Evolutionary conservation across 2,113 vertebrate genomes (phyloP).

Genomic region (Pelvicachromis taeniatus): DNA sequence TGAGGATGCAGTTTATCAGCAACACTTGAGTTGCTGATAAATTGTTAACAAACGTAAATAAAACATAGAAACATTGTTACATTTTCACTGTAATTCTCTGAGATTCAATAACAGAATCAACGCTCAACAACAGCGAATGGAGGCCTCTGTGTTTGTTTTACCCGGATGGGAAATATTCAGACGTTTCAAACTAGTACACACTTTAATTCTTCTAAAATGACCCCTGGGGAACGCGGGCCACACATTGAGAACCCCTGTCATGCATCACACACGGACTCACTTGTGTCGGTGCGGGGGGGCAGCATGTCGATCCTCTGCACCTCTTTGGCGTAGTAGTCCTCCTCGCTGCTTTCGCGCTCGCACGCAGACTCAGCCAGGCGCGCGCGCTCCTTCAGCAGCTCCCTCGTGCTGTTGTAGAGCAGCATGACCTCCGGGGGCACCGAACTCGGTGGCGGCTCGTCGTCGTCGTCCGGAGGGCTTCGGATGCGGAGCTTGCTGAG

Average conservation of each 20-base stretch:
- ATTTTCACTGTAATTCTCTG: not conserved
- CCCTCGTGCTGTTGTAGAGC: constrained; percentile 97
- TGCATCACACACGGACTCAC: constrained; percentile 55
- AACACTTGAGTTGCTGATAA: not conserved
- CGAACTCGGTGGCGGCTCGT: constrained; percentile 67
- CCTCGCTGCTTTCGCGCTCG: constrained; percentile 94
- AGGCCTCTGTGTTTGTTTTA: not conserved
- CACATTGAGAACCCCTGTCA: not conserved
- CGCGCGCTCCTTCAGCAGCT: constrained; percentile 90
- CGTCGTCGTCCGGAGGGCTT: constrained; percentile 80
- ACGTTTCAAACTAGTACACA: not conserved
- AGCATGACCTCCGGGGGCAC: constrained; percentile 92
- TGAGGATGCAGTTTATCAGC: not conserved
- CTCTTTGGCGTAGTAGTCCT: constrained; percentile 98
- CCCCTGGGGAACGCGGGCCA: not conserved
- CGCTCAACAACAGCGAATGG: not conserved
- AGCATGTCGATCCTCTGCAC: constrained; percentile 96
- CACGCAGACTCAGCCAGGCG: constrained; percentile 77
- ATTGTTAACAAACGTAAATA: not conserved
- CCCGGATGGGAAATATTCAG: not conserved
- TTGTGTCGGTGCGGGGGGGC: constrained; percentile 70
- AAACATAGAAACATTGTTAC: not conserved
- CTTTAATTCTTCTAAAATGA: not conserved
- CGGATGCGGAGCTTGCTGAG: constrained; percentile 97
- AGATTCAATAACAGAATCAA: not conserved